Conservation (phyloP, 2,113 vertebrate species). For the Pyrgilauda ruficollis region DNA sequence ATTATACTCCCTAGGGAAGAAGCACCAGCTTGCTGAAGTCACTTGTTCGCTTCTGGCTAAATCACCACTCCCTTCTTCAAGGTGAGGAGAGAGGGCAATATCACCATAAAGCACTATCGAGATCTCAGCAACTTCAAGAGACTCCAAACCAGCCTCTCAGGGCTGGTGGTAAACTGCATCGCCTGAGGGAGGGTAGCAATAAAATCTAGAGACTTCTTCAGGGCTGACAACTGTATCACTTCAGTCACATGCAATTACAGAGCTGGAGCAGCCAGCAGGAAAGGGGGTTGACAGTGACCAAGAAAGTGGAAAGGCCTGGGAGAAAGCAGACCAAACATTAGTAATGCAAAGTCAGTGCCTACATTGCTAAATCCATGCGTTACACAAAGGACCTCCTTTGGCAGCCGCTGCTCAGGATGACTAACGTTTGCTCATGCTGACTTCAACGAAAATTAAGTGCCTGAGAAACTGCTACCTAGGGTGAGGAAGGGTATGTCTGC, state of each 20-base stretch:
- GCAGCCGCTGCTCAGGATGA: conserved; percentile 33
- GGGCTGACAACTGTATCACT: conserved; percentile 6
- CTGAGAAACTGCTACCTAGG: conserved; percentile 40
- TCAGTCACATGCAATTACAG: conserved; percentile 32
- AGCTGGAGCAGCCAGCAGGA: neutral
- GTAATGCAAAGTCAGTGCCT: conserved; percentile 25
- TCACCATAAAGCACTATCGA: neutral
- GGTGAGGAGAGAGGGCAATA: conserved; percentile 22
- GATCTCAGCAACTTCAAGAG: conserved; percentile 17
- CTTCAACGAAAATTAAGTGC: conserved; percentile 46
- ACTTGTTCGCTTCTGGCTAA: neutral
- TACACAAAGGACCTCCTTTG: conserved; percentile 52
- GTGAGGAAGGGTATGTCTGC: conserved; percentile 52
- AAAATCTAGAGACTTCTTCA: conserved; percentile 8
- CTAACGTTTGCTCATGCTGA: conserved; percentile 56
- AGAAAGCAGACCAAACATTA: conserved; percentile 43
- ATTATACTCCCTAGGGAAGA: neutral
- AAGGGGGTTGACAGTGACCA: conserved; percentile 29
- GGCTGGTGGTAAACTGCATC: neutral
- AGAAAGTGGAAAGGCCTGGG: neutral
- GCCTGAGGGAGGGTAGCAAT: neutral
- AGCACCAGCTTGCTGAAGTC: neutral
- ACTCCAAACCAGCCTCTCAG: conserved; percentile 30
- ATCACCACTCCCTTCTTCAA: conserved; percentile 20
- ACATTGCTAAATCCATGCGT: conserved; percentile 22